Evolutionary conservation across 2,797 vertebrate species (phyloP), one percentile per base, ranked within the genome.

Genomic region (Diplodus sargus): DNA sequence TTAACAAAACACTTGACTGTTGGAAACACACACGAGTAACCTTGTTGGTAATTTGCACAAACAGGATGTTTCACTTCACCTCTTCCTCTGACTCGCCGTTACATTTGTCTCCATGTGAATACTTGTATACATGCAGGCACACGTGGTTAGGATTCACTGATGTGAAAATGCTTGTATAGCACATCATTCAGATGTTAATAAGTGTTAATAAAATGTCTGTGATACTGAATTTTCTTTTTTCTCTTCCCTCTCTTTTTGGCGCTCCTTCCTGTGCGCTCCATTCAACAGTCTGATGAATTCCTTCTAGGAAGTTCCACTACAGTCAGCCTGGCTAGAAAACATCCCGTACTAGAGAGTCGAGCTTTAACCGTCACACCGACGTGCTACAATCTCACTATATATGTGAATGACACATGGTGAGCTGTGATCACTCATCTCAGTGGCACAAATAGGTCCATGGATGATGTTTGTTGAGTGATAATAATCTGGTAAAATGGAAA

Each of bases 261-360:
- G 10, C 17, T 53, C 45, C 48, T 68, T 64, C 63, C 17, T 62
- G 53, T 28, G 22, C 5, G 11, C 56, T 80, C 54, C 42, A 48
- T 80, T 79, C 60, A 86, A 54, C 23, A 52, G 62, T 47, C 48
- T 54, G n/a, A n/a, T n/a, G n/a, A n/a, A n/a, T n/a, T n/a, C n/a
- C n/a, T n/a, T n/a, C n/a, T n/a, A n/a, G n/a, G n/a, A n/a, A n/a
- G n/a, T n/a, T n/a, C n/a, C n/a, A n/a, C n/a, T n/a, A n/a, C n/a
- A 56, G 12, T 84, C 81, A 86, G 22, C 15, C 53, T 59, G 49
- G 45, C 64, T 17, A 22, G 28, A 72, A 75, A 77, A 84, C 25
- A 76, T 68, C 76, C 52, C 20, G 60, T 17, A 59, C 20, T n/a
- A 25, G 25, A 42, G 5, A 60, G 22, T 43, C 30, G 42, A 56